These are phyloP conservation scores for Cyanoliseus patagonus DNA, from an alignment of 2,113 vertebrate genomes.

Conservation along the genomic window DNA sequence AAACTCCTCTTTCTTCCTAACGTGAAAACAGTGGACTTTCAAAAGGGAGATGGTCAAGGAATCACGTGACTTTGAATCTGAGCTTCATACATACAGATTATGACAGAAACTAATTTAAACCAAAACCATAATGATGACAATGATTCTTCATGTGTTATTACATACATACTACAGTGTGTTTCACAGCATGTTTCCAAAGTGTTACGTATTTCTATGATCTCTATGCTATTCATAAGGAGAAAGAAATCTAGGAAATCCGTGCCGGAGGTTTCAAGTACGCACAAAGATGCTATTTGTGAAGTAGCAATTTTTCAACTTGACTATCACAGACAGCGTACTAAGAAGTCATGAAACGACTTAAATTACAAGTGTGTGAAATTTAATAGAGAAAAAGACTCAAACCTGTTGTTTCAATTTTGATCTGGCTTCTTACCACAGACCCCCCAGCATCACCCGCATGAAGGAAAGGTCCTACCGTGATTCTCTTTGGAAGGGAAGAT, in stretches of 20 bases:
- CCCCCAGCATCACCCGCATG: neutral
- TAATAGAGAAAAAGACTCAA: neutral
- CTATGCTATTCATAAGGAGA: neutral
- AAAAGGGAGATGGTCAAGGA: neutral
- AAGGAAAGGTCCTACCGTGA: neutral
- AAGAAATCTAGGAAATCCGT: neutral
- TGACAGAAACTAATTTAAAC: neutral
- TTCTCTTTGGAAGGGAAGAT: neutral
- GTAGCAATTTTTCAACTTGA: neutral
- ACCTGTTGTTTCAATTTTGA: neutral
- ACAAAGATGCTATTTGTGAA: neutral
- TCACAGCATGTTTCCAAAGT: neutral
- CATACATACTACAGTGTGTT: neutral
- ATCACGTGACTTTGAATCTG: neutral
- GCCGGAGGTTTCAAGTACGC: neutral
- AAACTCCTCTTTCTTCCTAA: neutral
- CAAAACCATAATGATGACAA: neutral
- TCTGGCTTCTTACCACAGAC: neutral
- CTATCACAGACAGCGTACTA: neutral
- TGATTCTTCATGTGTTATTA: neutral
- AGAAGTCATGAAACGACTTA: neutral
- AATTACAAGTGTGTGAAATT: neutral
- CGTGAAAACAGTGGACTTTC: neutral
- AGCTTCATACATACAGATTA: neutral
- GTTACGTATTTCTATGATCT: neutral